Conservation (phyloP, 2,113 vertebrate genomes). For the Ammodytes dubius region DNA sequence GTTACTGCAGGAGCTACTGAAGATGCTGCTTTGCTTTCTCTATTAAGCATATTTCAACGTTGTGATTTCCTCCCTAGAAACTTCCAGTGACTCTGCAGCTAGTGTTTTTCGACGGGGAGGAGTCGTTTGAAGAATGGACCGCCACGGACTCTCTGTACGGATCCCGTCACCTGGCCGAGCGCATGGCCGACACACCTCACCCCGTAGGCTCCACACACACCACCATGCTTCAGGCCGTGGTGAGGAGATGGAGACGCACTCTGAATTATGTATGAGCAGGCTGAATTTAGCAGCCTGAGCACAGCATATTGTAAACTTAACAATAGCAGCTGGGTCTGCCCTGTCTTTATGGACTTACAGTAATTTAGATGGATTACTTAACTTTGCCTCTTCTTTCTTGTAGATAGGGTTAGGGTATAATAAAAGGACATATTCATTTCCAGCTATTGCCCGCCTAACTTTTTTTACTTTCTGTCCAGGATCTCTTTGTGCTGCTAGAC, state of each 20-base stretch:
- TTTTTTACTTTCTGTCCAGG: constrained; percentile 74
- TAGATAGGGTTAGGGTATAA: no score
- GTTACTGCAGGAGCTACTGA: constrained; percentile 15
- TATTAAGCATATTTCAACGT: no score
- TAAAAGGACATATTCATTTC: no score
- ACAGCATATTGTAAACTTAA: background rate
- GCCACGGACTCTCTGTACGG: constrained; percentile 91
- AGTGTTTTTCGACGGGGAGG: constrained; percentile 93
- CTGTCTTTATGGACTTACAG: background rate
- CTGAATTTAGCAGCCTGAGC: constrained; percentile 19
- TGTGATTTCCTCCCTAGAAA: constrained; percentile 62
- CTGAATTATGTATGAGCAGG: constrained; percentile 13
- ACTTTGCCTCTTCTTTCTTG: background rate
- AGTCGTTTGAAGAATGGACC: constrained; percentile 91
- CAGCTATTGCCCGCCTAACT: background rate
- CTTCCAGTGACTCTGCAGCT: constrained; percentile 88
- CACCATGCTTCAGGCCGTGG: constrained; percentile 87
- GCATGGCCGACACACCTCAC: constrained; percentile 84
- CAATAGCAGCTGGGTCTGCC: background rate
- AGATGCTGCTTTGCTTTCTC: background rate
- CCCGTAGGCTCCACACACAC: constrained; percentile 57
- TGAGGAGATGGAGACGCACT: constrained; percentile 73
- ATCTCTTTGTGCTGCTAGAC: constrained; percentile 91
- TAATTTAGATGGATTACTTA: background rate
- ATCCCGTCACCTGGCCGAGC: constrained; percentile 89